Percentiles rank a stretch among this genome's conserved stretches.
These are phyloP conservation scores for Troilus luridus DNA, from an alignment of 2,888 invertebrate species.

Conservation along the genomic window DNA sequence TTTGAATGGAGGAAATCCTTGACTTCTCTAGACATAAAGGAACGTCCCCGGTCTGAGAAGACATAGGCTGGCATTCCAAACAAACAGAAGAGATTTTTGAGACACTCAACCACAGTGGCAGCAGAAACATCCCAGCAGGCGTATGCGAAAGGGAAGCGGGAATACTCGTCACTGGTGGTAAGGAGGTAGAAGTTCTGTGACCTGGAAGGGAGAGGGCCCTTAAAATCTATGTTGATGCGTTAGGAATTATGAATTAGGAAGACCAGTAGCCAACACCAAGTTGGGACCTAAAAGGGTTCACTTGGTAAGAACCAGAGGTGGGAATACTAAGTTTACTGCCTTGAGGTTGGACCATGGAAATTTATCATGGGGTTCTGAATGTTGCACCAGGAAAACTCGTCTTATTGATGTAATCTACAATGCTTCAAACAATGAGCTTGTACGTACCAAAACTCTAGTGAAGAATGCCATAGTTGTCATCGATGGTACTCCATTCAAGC, in stretches of 20 bases:
- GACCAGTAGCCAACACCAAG: slow-evolving; percentile 99
- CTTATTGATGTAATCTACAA: slow-evolving; percentile 99
- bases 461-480: slow-evolving; percentile 98
- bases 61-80: too few species aligned
- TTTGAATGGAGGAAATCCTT: too few species aligned
- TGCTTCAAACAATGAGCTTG: slow-evolving; percentile 99
- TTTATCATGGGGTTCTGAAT: slow-evolving; percentile 99
- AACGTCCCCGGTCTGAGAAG: too few species aligned
- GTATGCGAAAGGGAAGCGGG: too few species aligned
- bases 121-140: too few species aligned
- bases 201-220: too few species aligned
- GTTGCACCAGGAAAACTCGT: slow-evolving; percentile 95
- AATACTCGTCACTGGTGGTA: too few species aligned
- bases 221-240: too few species aligned
- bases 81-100: too few species aligned
- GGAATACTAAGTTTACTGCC: slow-evolving; percentile 96
- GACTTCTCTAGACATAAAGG: too few species aligned
- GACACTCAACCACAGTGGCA: too few species aligned
- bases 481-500: slow-evolving; percentile 98
- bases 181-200: too few species aligned
- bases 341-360: slow-evolving; percentile 97
- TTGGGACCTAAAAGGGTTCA: slow-evolving; percentile 95
- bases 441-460: slow-evolving; percentile 98
- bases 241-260: slow-evolving; percentile 99
- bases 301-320: slow-evolving; percentile 93